Base-by-base conservation (phyloP, 1,140 invertebrate species). In the Ips nitidus region DNA sequence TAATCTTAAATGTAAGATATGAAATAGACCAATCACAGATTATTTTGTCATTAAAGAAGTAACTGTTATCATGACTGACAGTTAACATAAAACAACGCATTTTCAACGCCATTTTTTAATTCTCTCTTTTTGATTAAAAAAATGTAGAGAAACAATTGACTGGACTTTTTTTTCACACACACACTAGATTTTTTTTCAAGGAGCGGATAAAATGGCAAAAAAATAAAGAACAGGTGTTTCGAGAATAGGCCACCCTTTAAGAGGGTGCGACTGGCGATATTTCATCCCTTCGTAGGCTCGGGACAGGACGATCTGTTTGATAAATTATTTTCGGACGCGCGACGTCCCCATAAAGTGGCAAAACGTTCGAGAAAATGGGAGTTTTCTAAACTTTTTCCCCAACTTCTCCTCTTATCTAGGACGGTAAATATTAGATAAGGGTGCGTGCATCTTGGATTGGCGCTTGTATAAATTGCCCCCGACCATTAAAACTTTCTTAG, bases 391-490 rank as follows among this genome's bases (percentile, higher is more conserved):
- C 52, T 68, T 67, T 67, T 67, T 59, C 55, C 22, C 22, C 22
- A 67, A 45, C 4, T 69, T 59, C 56, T 63, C 57, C 57, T 68
- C 53, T 63, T 69, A 69, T 63, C 60, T 63, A 63, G 59, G 45
- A 57, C 67, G 67, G 50, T 69, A 69, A 69, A 69, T 69, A 69
- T 69, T 69, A 69, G 67, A 69, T 63, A 69, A 53, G 67, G 67
- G 60, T 69, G 67, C 52, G 67, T 63, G 52, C 36, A 7, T n/a
- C 40, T n/a, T 47, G 60, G 60, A 69, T 55, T 63, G 7, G 60
- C n/a, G 52, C 22, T 52, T 41, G 22, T 22, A 63, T 69, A 69
- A 69, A 69, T 69, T 47, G n/a, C 43, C 41, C 39, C 36, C 8
- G 36, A 55, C 37, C 22, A 40, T 41, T 41, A 52, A 55, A 50